Conservation (phyloP, 2,113 vertebrate genomes). For the Sinocyclocheilus rhinocerous region DNA sequence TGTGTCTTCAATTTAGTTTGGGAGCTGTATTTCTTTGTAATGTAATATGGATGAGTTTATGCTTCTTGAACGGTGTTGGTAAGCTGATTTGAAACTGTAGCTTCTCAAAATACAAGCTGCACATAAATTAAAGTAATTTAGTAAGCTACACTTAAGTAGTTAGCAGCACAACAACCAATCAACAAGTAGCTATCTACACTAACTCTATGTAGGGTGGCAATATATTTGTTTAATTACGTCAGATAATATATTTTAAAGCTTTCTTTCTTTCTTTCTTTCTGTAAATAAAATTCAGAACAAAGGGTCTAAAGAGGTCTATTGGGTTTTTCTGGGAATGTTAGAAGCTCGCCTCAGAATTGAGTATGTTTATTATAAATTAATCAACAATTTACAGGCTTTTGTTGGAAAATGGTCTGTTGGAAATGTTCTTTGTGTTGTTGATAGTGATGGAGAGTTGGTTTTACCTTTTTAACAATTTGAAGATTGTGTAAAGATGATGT, state of each 20-base stretch:
- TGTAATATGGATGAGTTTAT: not conserved
- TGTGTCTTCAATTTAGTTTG: slow-evolving; percentile 38
- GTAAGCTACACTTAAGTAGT: not conserved
- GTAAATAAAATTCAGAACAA: too few species aligned
- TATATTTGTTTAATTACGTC: not conserved
- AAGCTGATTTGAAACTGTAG: slow-evolving; percentile 14
- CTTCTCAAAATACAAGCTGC: not conserved
- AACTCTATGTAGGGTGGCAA: not conserved
- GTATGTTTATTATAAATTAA: too few species aligned
- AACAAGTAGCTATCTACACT: not conserved
- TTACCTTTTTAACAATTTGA: too few species aligned
- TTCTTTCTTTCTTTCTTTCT: not conserved
- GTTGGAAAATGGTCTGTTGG: too few species aligned
- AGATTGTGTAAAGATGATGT: too few species aligned
- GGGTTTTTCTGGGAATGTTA: too few species aligned
- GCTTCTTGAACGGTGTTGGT: not conserved
- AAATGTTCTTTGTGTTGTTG: too few species aligned
- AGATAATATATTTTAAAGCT: too few species aligned
- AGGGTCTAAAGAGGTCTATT: too few species aligned
- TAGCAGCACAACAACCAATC: not conserved
- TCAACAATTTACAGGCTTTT: too few species aligned
- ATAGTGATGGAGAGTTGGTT: too few species aligned
- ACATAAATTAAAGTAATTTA: not conserved
- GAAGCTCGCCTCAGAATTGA: too few species aligned
- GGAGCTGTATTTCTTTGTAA: not conserved